These are phyloP conservation scores for Eustalomyia histrio DNA, from an alignment of 2,888 invertebrate species.

Conservation along the genomic window DNA sequence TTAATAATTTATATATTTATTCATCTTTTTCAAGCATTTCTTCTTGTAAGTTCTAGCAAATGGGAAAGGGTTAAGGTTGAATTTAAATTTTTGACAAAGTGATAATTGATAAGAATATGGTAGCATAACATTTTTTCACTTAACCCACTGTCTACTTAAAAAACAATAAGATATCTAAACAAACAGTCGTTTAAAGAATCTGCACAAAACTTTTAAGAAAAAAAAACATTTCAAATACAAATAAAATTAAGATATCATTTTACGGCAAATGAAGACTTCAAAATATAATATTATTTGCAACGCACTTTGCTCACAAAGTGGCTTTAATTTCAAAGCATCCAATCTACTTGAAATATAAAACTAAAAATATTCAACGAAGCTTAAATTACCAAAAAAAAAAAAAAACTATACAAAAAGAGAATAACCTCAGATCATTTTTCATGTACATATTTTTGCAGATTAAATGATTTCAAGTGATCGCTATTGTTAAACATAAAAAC, in stretches of 20 bases:
- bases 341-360: constrained; percentile 26
- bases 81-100: no score
- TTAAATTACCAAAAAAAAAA: constrained; percentile 6
- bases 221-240: background rate
- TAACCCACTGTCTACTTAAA: background rate
- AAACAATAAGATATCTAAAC: background rate
- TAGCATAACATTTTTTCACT: background rate
- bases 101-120: no score
- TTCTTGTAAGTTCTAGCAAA: no score
- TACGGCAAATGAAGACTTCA: constrained; percentile 52
- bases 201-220: background rate
- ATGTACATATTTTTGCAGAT: constrained; percentile 29
- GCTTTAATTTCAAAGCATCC: constrained; percentile 30
- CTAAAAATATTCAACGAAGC: constrained; percentile 34
- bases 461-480: constrained; percentile 50
- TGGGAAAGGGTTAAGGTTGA: no score
- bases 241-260: constrained; percentile 15
- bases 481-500: constrained; percentile 55
- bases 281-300: constrained; percentile 28
- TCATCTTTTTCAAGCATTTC: no score
- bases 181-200: background rate
- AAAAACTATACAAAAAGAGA: constrained; percentile 16
- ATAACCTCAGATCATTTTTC: constrained; percentile 53
- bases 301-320: constrained; percentile 42
- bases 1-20: no score